Conservation (phyloP, 1,140 invertebrate species). For the Coelopa frigida region DNA sequence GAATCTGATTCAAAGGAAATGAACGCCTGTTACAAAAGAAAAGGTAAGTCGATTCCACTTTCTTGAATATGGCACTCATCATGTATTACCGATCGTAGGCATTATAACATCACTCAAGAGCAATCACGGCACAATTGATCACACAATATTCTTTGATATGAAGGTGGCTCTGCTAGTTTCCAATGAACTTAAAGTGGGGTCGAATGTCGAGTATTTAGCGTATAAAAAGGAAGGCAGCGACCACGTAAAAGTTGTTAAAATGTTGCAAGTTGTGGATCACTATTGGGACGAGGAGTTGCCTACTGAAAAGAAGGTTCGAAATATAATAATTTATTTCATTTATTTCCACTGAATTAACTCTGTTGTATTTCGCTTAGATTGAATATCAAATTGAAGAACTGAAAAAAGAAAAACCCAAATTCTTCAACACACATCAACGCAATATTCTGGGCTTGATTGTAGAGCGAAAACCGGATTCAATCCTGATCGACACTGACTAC, state of each 20-base stretch:
- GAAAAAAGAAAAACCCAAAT: conserved; percentile 29
- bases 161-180: conserved; percentile 10
- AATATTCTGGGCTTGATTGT: conserved; percentile 50
- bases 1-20: neutral
- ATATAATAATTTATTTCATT: neutral
- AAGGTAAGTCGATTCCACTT: conserved; percentile 14
- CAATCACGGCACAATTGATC: conserved; percentile 20
- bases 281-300: conserved; percentile 19
- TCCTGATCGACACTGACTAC: conserved; percentile 48
- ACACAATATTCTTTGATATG: conserved; percentile 17
- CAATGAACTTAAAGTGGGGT: conserved; percentile 19
- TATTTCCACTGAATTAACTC: neutral
- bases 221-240: conserved; percentile 8
- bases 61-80: neutral
- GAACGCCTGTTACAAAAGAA: conserved; percentile 7
- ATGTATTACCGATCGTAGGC: conserved; percentile 11
- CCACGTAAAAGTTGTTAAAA: conserved; percentile 20
- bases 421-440: conserved; percentile 46
- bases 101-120: conserved; percentile 21
- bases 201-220: conserved; percentile 23
- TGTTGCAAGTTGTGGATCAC: conserved; percentile 18
- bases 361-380: conserved; percentile 9
- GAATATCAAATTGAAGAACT: conserved; percentile 17
- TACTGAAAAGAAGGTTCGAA: conserved; percentile 10
- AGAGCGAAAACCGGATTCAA: conserved; percentile 44